Evolutionary conservation across 1,140 invertebrate species (phyloP).

Genomic region (Manduca sexta): DNA sequence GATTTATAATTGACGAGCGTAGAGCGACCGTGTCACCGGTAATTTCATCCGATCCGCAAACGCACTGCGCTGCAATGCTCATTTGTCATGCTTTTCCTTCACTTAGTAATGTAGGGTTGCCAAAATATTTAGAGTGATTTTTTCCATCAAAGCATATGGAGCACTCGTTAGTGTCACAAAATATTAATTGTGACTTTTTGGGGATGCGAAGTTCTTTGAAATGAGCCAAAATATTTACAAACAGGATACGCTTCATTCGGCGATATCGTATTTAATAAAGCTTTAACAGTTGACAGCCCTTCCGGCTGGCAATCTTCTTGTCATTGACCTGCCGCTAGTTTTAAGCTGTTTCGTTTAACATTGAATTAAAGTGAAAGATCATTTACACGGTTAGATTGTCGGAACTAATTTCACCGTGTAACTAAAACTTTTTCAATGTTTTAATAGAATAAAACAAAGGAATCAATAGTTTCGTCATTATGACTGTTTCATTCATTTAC

Average conservation of each 20-base stretch:
- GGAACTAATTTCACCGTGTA: slow-evolving; percentile 2
- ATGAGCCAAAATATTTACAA: neutral
- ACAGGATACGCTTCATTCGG: slow-evolving; percentile 8
- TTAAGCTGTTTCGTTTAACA: slow-evolving; percentile 14
- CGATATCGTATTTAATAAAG: slow-evolving; percentile 2
- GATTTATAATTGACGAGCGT: slow-evolving; percentile 13
- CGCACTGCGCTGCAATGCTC: slow-evolving; percentile 25
- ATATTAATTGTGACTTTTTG: neutral
- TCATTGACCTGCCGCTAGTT: slow-evolving; percentile 17
- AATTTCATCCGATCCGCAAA: slow-evolving; percentile 19
- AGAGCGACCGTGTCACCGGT: slow-evolving; percentile 15
- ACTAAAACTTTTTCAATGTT: neutral
- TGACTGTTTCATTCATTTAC: too few species aligned
- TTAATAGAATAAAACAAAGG: too few species aligned
- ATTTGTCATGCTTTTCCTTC: slow-evolving; percentile 60
- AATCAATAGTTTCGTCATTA: too few species aligned
- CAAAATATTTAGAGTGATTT: neutral
- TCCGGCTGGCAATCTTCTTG: slow-evolving; percentile 11
- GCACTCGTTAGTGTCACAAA: neutral
- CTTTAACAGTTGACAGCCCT: slow-evolving; percentile 12
- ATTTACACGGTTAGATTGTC: neutral
- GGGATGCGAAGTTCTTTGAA: slow-evolving; percentile 6
- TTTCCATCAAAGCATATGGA: neutral
- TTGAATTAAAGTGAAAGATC: slow-evolving; percentile 11
- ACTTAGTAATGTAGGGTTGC: slow-evolving; percentile 15